Percentiles rank a stretch among this genome's conserved stretches.
phyloP scores from a whole-genome alignment of 2,888 invertebrate genomes.

The Stenodera caucasica region DNA sequence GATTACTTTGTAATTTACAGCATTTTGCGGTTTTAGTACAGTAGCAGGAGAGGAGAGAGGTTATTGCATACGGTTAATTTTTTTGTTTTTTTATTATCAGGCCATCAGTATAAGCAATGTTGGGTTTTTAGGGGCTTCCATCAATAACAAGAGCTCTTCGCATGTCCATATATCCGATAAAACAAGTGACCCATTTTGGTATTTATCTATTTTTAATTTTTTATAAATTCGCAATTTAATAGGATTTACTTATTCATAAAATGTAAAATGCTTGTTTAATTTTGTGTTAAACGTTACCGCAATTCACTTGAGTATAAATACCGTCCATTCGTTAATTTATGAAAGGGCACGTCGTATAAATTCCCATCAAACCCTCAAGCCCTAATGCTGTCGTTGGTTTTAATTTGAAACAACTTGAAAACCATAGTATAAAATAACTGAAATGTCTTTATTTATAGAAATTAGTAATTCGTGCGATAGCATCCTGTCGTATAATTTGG shows the following conservation, averaged over 20 bases:
- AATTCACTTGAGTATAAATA: not conserved
- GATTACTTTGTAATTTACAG: not conserved
- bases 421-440: conserved; percentile 21
- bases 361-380: not conserved
- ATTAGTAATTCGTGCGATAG: conserved; percentile 28
- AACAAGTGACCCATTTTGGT: not conserved
- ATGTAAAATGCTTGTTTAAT: not conserved
- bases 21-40: not conserved
- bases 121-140: not conserved
- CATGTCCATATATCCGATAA: not conserved
- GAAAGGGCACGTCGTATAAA: not conserved
- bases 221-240: too few relatives aligned
- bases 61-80: not conserved
- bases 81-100: not conserved
- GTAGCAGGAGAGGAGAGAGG: not conserved
- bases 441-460: conserved; percentile 30
- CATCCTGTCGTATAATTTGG: conserved; percentile 23
- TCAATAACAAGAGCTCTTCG: not conserved
- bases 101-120: not conserved
- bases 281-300: not conserved
- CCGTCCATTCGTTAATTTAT: not conserved
- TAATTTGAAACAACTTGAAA: conserved; percentile 6
- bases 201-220: too few relatives aligned
- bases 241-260: too few relatives aligned
- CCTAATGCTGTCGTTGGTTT: not conserved